Evolutionary conservation across 2,888 invertebrate genomes (phyloP).

Genomic region (Blastobasis lacticolella): DNA sequence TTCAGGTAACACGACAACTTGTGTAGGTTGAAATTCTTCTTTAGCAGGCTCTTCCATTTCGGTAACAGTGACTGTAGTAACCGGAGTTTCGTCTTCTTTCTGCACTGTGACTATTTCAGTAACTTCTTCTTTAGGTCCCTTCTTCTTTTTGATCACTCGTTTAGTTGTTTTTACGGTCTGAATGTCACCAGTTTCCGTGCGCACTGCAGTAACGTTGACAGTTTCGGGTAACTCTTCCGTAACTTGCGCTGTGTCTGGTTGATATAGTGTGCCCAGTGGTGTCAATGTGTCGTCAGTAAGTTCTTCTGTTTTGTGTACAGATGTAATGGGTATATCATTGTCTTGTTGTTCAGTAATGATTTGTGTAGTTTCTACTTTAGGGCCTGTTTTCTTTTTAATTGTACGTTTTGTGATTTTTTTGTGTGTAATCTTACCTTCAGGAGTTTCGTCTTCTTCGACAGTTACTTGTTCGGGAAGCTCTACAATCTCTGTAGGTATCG

Average conservation of each 20-base stretch:
- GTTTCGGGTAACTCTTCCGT: slow-evolving; percentile 10
- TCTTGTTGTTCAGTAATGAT: slow-evolving; percentile 12
- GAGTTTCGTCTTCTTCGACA: slow-evolving; percentile 26
- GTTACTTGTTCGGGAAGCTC: slow-evolving; percentile 40
- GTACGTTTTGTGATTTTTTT: slow-evolving; percentile 20
- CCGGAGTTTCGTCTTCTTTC: slow-evolving; percentile 15
- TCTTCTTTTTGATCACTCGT: slow-evolving; percentile 26
- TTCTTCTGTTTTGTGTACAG: slow-evolving; percentile 9
- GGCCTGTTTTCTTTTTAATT: slow-evolving; percentile 24
- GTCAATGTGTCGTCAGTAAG: slow-evolving; percentile 18
- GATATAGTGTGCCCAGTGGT: slow-evolving; percentile 1
- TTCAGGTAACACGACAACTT: slow-evolving; percentile 11
- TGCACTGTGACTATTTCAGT: slow-evolving; percentile 18
- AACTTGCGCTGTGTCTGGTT: neutral
- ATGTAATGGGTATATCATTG: slow-evolving; percentile 4
- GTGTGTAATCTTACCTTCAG: slow-evolving; percentile 24
- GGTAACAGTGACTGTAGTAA: slow-evolving; percentile 17
- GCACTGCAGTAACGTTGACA: slow-evolving; percentile 23
- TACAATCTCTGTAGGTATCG: slow-evolving; percentile 14
- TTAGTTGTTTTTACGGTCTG: slow-evolving; percentile 23
- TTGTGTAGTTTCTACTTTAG: slow-evolving; percentile 18
- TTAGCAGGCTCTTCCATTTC: slow-evolving; percentile 15
- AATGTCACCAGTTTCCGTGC: slow-evolving; percentile 18
- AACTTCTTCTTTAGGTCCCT: slow-evolving; percentile 9
- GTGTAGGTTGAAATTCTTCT: slow-evolving; percentile 16